Evolutionary conservation across 2,797 vertebrate species (phyloP).

Genomic region (Hypotaenidia philippensis): DNA sequence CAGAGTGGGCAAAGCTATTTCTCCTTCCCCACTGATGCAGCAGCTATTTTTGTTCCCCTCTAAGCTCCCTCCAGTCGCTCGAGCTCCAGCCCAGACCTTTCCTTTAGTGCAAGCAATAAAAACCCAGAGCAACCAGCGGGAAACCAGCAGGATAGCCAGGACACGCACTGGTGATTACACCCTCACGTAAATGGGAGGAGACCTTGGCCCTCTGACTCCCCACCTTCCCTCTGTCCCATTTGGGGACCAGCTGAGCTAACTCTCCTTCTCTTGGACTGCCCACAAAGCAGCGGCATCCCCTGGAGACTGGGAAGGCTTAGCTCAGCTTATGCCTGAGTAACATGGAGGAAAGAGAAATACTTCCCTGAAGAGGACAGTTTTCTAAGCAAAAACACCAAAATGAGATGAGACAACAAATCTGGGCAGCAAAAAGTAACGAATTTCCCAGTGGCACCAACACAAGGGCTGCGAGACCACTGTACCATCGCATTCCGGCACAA

Average conservation of each 20-base stretch:
- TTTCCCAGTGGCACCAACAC: neutral
- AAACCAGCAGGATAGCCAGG: neutral
- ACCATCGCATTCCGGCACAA: accelerated
- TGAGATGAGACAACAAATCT: neutral
- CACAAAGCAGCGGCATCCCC: neutral
- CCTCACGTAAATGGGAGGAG: accelerated
- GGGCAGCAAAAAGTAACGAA: neutral
- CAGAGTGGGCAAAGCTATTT: neutral
- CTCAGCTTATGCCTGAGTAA: accelerated
- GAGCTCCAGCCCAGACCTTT: neutral
- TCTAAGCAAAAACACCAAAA: neutral
- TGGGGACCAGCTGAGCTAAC: neutral
- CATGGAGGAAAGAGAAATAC: neutral
- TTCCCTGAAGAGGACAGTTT: neutral
- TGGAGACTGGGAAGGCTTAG: neutral
- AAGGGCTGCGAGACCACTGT: neutral
- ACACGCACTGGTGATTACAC: neutral
- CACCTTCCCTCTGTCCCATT: neutral
- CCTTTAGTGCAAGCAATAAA: neutral
- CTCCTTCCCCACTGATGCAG: neutral
- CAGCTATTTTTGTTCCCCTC: accelerated
- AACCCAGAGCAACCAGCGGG: neutral
- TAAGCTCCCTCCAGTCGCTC: neutral
- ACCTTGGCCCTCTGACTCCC: neutral
- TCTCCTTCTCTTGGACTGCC: neutral